A percentile compares a stretch with the other conserved stretches of the same genome.
Evolutionary conservation across 1,140 invertebrate genomes (phyloP).

Genomic region (Centruroides sculpturatus): DNA sequence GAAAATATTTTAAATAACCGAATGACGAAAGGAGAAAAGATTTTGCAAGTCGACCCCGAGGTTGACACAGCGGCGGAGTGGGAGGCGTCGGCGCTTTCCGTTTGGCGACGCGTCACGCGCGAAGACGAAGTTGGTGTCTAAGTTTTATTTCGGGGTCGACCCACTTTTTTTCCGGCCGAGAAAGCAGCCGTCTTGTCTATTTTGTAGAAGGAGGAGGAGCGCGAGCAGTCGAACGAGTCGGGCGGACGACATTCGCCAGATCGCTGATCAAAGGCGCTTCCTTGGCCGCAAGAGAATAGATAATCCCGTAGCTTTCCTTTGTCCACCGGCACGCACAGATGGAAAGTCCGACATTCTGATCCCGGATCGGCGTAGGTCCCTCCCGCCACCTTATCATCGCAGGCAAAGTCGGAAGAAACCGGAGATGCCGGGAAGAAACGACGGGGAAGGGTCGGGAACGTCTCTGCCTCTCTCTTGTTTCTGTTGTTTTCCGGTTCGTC

Average conservation of each 20-base stretch:
- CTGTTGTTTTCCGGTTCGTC: constrained; percentile 2
- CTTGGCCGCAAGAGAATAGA: constrained; percentile 14
- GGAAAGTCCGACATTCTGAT: constrained; percentile 18
- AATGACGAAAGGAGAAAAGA: too few relatives aligned
- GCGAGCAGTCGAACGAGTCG: constrained; percentile 4
- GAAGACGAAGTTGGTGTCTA: too few relatives aligned
- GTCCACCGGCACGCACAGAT: constrained; percentile 16
- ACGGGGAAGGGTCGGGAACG: background rate
- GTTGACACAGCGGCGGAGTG: too few relatives aligned
- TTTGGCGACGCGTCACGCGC: too few relatives aligned
- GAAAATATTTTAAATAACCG: too few relatives aligned
- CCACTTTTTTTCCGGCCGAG: too few relatives aligned
- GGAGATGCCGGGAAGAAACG: too few relatives aligned
- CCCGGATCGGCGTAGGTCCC: constrained; percentile 19
- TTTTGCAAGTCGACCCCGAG: too few relatives aligned
- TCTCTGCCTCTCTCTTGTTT: constrained; percentile 2
- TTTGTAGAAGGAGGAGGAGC: constrained; percentile 7
- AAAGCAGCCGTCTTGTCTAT: constrained; percentile 3
- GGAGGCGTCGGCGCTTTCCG: too few relatives aligned
- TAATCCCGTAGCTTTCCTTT: constrained; percentile 16
- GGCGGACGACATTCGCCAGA: constrained; percentile 9
- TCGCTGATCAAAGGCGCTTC: constrained; percentile 16
- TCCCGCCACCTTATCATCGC: constrained; percentile 19
- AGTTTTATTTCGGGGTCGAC: too few relatives aligned
- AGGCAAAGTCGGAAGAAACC: constrained; percentile 10